Conservation (phyloP, 2,113 vertebrate species). For the Caretta caretta region DNA sequence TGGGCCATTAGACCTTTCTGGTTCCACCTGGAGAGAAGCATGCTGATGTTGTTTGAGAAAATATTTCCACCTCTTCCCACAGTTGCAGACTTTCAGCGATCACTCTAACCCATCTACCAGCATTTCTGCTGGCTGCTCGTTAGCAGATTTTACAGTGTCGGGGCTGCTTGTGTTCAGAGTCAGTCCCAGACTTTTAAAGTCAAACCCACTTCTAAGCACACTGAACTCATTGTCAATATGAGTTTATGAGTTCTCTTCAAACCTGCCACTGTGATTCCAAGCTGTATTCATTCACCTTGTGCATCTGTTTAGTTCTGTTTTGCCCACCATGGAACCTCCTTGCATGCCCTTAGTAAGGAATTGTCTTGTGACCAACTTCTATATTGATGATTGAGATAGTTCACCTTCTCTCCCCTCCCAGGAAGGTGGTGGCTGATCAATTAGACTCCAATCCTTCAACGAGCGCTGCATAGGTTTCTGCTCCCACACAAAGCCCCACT, state of each 20-base stretch:
- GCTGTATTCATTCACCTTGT: background rate
- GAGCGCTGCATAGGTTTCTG: background rate
- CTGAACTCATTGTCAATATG: background rate
- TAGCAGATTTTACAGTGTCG: constrained; percentile 10
- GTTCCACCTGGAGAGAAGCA: background rate
- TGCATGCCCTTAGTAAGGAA: background rate
- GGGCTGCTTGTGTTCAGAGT: background rate
- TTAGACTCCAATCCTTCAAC: background rate
- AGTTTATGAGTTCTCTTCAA: background rate
- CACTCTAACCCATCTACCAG: background rate
- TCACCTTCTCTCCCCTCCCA: background rate
- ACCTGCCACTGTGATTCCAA: background rate
- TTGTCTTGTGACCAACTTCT: background rate
- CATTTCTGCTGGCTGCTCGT: constrained; percentile 23
- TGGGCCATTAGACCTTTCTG: background rate
- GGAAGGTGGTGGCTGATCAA: background rate
- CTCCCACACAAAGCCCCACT: background rate
- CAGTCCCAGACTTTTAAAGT: constrained; percentile 25
- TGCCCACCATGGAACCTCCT: background rate
- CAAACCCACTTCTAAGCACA: background rate
- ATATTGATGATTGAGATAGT: too few species aligned
- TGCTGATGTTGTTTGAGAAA: background rate
- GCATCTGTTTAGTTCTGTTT: background rate
- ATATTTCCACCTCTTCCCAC: background rate
- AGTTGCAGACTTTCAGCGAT: background rate